Evolutionary conservation across 2,797 vertebrate species (phyloP), one percentile per base, ranked within the genome.

Genomic region (Lutjanus argentimaculatus): DNA sequence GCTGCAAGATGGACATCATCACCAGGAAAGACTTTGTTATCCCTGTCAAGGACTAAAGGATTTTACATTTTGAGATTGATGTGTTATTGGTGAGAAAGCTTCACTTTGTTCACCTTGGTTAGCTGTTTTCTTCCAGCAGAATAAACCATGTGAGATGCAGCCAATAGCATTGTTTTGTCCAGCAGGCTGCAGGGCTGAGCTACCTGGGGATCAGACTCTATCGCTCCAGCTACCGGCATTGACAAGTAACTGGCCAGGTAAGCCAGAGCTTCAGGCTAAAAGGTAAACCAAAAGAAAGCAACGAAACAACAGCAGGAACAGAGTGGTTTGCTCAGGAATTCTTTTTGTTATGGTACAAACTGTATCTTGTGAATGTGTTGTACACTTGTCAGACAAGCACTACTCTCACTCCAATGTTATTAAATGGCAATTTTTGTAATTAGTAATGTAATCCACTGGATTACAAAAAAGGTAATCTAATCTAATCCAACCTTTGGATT

Each of bases 301-400:
- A 16, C 0, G 40, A 61, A 72, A 53, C 71, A 57, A 16, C 53
- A 55, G 48, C 59, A 59, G 30, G 3, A 67, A 53, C 45, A 65
- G 21, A 46, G 42, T 0, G 1, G 10, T 14, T 70, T 17, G n/a
- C 6, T 69, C 43, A 56, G 7, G 6, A 8, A 58, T 16, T 36
- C 22, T 22, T 14, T 14, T 40, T 66, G 64, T 36, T 67, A n/a
- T 2, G 40, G 12, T 21, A 6, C 19, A 11, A 10, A 0, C 15
- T 30, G 11, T 8, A 14, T 43, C 61, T 21, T n/a, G 19, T 45
- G 13, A 45, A 45, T 22, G 61, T 45, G 61, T 8, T 10, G 42
- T 45, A 5, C 8, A 19, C 22, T 0, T 22, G 62, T 25, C 21
- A 11, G 16, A 25, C 6, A 4, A 12, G 22, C 45, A 7, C 15